Evolutionary conservation across 2,797 vertebrate genomes (phyloP).

Genomic region (Argya squamiceps): DNA sequence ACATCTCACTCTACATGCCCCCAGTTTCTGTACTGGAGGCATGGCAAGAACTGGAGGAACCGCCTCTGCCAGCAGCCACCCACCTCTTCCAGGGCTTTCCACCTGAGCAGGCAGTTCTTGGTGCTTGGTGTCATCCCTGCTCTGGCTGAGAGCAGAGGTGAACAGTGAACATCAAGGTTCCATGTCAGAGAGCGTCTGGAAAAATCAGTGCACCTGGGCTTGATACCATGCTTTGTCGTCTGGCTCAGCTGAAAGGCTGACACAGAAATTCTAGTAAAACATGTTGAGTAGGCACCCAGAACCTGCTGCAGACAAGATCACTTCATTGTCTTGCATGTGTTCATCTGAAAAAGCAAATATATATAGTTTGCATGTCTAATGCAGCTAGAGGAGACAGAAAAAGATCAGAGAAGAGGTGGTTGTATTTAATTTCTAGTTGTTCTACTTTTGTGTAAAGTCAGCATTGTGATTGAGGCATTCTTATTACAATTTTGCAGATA

Average conservation of each 20-base stretch:
- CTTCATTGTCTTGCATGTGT: background rate
- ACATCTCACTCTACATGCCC: rapidly evolving
- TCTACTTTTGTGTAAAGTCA: background rate
- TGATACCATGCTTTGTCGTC: background rate
- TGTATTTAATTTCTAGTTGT: background rate
- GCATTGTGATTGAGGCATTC: background rate
- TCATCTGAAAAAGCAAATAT: background rate
- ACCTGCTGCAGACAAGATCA: background rate
- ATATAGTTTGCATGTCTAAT: background rate
- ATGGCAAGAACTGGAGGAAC: background rate
- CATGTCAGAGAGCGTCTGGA: rapidly evolving
- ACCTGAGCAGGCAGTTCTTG: background rate
- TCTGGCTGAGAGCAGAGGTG: background rate
- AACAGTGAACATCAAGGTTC: background rate
- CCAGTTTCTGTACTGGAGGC: rapidly evolving
- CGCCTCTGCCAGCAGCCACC: background rate
- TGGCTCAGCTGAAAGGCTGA: background rate
- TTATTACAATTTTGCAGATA: background rate
- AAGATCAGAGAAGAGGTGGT: background rate
- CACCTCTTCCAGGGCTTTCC: background rate
- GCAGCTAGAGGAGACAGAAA: background rate
- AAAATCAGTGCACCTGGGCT: background rate
- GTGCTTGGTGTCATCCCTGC: rapidly evolving
- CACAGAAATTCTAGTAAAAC: background rate
- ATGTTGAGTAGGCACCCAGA: background rate